phyloP scores from a whole-genome alignment of 2,113 vertebrate genomes.

The Clarias magur region DNA sequence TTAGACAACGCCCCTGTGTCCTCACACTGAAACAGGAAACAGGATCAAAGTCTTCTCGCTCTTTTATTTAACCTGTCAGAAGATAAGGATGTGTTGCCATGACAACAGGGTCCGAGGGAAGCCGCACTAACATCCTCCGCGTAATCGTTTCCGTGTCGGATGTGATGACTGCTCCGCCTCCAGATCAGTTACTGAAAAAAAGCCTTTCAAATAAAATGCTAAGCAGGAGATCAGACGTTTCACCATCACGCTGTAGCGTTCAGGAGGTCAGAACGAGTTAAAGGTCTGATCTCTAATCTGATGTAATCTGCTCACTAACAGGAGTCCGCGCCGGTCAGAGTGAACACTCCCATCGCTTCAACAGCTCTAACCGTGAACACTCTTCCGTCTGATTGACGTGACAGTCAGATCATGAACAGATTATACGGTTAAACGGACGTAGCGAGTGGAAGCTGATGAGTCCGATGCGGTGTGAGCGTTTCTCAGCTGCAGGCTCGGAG shows the following conservation, averaged over 20 bases:
- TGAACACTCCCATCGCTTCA: neutral
- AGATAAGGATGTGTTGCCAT: neutral
- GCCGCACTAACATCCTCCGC: neutral
- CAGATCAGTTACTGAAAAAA: neutral
- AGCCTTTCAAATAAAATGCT: neutral
- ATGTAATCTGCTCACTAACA: neutral
- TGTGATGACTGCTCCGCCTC: neutral
- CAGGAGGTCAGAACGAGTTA: neutral
- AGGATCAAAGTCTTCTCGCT: neutral
- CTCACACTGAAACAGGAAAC: neutral
- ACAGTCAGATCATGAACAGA: neutral
- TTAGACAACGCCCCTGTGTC: neutral
- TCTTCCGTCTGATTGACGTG: neutral
- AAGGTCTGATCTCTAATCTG: neutral
- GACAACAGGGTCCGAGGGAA: neutral
- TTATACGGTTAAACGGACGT: neutral
- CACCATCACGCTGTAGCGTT: neutral
- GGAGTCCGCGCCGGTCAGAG: neutral
- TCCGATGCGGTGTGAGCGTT: neutral
- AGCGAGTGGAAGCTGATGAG: neutral
- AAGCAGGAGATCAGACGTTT: neutral
- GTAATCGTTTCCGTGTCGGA: neutral
- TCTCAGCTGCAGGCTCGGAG: slow-evolving; percentile 4
- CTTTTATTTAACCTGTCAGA: neutral
- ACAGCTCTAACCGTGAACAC: neutral